Evolutionary conservation across 2,888 invertebrate genomes (phyloP), one percentile per base, ranked within the genome.

Genomic region (Andrena trimmerana): DNA sequence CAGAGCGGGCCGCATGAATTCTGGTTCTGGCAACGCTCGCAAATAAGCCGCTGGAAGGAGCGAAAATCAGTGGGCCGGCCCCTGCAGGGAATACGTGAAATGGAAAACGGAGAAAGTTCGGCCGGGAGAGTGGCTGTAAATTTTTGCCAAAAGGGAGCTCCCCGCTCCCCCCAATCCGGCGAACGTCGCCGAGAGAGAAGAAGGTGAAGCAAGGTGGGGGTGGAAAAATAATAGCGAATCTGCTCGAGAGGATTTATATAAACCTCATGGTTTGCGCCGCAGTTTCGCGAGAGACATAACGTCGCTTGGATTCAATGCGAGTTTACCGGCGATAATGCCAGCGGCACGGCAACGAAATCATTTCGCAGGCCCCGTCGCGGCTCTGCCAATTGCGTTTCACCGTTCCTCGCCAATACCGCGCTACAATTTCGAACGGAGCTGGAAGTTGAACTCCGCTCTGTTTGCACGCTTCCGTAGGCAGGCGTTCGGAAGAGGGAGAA

Each of bases 1-100:
- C 69, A 7, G 78, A 78, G 70, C 52, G 78, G 70, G 60, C 63
- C 62, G 73, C 67, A 83, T 74, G 83, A 83, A 78, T 78, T 83
- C 83, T 70, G 83, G 72, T 78, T 78, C 74, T 78, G 83, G 78
- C 78, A 78, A 78, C 54, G 83, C 63, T 68, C 67, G 83, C 83
- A 83, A 83, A 83, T 74, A 83, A 83, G 83, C 74, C 31, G 62
- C 57, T 27, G 29, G 29, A 27, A 8, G 29, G 42, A 27, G n/a
- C 31, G 50, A 8, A 27, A 27, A 50, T 48, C 31, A 31, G 54
- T 8, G 62, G 57, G 54, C 42, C 57, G 42, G 36, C 62, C 66
- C n/a, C 50, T 33, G 20, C 8, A 69, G 68, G 68, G 78, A 78
- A 78, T 63, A 72, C 78, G 57, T 57, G 72, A 72, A 78, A 81